Evolutionary conservation across 1,140 invertebrate species (phyloP), one percentile per base, ranked within the genome.

Genomic region (Micrasema minimum): DNA sequence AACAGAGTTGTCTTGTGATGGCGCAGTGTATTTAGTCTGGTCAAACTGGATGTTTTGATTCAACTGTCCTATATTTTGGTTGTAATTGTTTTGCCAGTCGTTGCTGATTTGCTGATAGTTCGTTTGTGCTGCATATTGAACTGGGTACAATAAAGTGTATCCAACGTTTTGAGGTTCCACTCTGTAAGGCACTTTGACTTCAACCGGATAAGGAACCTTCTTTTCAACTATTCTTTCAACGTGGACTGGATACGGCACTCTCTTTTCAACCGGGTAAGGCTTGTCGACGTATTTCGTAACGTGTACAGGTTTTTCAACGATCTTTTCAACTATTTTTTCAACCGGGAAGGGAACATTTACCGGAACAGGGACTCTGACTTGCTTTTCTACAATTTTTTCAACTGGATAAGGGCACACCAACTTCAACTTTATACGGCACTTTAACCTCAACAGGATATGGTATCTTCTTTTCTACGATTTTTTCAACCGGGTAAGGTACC

Each of bases 391-490:
- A 14, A 79, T 77, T 66, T 78, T 85, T 59, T 86, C 81, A 59
- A 87, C 78, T 37, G 86, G 85, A 10, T 86, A 80, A 12, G 72
- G 72, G 59, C 9, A 75, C 78, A 14, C 66, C 7, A 7, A 73
- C 68, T 67, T 70, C 68, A 7, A 71, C 65, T 64, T 70, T 71
- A 46, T 71, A 71, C 20, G 72, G 72, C 23, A 85, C 79, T 12
- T 82, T 79, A 35, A 86, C 78, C 67, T 89, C 82, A 0, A 88
- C 80, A 1, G 83, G 80, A 74, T 87, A 87, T 6, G 85, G 87
- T 46, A 84, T 81, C 79, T 79, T 85, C 76, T 80, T 83, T 66
- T 83, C 82, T 1, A 83, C 79, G 10, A 82, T 81, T 66, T 77
- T 81, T 46, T 82, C 80, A 1, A 83, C 76, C 0, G 85, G 85